Percentiles rank a stretch among this genome's conserved stretches.
Conservation (phyloP, 30 jellyfish, hydroid and myxozoan genomes). For the Rhopilema esculentum region DNA sequence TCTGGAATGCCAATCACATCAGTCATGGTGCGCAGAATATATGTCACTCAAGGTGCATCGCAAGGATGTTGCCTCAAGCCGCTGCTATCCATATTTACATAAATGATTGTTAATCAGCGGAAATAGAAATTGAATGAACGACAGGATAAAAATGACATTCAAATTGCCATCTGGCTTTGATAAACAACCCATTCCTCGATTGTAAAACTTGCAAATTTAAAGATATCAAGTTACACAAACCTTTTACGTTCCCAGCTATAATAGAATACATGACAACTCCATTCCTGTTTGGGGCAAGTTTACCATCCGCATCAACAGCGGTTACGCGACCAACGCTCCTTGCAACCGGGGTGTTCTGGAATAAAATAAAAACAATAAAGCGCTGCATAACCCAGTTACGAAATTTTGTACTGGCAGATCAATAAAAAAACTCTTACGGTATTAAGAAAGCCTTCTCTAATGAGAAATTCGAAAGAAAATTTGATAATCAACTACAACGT, state of each 20-base stretch:
- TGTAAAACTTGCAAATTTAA: neutral
- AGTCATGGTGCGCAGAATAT: no score
- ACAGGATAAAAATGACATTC: neutral
- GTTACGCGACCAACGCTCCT: constrained; percentile 70
- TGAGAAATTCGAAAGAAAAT: no score
- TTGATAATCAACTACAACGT: no score
- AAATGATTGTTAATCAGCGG: neutral
- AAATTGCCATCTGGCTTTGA: neutral
- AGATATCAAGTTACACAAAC: no score
- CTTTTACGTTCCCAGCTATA: constrained; percentile 56
- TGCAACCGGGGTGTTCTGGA: constrained; percentile 67
- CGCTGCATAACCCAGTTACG: no score
- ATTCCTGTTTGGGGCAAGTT: constrained; percentile 72
- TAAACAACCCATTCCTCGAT: neutral
- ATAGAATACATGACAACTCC: constrained; percentile 72
- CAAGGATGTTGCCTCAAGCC: no score
- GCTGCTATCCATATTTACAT: no score
- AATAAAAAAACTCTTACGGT: no score
- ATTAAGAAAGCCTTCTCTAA: no score
- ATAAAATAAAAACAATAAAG: neutral
- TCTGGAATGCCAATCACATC: no score
- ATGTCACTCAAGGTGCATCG: no score
- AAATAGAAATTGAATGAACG: neutral
- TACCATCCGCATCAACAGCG: constrained; percentile 79
- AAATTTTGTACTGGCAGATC: no score